Conservation (phyloP, 23 tunicate genomes). For the Trididemnum clinides region DNA sequence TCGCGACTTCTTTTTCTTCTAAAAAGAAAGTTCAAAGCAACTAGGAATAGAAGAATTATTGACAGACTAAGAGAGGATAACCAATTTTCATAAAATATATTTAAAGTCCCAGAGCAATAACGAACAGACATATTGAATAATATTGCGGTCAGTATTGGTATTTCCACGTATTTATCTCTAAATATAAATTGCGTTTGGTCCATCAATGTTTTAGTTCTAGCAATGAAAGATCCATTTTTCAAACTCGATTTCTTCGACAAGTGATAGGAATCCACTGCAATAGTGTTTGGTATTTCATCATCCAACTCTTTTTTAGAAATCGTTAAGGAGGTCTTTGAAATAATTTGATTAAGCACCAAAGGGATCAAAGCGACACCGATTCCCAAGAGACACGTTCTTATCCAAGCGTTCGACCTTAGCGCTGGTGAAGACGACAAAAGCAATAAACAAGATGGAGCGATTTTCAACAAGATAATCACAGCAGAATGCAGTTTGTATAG, state of each 20-base stretch:
- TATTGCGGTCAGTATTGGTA: constrained; percentile 27
- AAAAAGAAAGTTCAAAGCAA: background rate
- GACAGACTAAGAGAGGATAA: constrained; percentile 12
- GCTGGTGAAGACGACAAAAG: constrained; percentile 27
- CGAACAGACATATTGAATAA: constrained; percentile 46
- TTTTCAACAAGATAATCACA: background rate
- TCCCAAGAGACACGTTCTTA: constrained; percentile 36
- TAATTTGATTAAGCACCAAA: background rate
- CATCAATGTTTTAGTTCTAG: background rate
- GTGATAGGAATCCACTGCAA: background rate
- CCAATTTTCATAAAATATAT: constrained; percentile 60
- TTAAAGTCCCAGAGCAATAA: constrained; percentile 44
- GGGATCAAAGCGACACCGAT: constrained; percentile 19
- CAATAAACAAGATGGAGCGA: background rate
- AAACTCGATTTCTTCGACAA: background rate
- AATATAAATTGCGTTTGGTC: background rate
- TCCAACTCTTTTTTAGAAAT: no score
- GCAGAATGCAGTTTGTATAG: background rate
- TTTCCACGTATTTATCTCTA: background rate
- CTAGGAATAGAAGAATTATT: background rate
- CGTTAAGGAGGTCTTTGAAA: background rate
- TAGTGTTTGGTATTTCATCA: background rate
- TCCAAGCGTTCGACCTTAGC: background rate
- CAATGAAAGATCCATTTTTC: background rate
- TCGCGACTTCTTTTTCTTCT: background rate